Percentiles rank a stretch among this genome's conserved stretches.
These are phyloP conservation scores for Cetoscarus ocellatus DNA, from an alignment of 2,797 vertebrate genomes.

Conservation along the genomic window DNA sequence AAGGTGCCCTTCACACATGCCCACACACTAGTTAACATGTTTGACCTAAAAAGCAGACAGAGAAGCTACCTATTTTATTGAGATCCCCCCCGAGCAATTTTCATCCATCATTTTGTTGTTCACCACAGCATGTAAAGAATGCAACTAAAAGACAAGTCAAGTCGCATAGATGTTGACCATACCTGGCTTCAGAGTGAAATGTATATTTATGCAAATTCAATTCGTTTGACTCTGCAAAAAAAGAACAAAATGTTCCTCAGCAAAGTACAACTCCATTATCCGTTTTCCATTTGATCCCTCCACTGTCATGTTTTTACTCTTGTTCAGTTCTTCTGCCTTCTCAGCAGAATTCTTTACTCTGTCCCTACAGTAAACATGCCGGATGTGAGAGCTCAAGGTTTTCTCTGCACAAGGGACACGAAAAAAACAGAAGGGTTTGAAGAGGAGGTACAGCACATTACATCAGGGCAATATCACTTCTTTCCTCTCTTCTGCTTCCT, in stretches of 20 bases:
- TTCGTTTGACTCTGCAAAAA: neutral
- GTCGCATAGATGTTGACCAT: conserved; percentile 1
- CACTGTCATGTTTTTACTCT: conserved; percentile 19
- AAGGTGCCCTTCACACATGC: conserved; percentile 81
- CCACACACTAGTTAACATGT: conserved; percentile 20
- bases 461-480: conserved; percentile 19
- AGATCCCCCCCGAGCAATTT: conserved; percentile 36
- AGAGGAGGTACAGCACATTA: conserved; percentile 26
- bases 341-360: conserved; percentile 19
- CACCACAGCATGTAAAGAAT: conserved; percentile 35
- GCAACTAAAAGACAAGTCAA: conserved; percentile 23
- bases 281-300: conserved; percentile 29
- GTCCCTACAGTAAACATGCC: conserved; percentile 19
- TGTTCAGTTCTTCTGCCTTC: conserved; percentile 23
- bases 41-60: conserved; percentile 7
- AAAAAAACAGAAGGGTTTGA: conserved; percentile 2
- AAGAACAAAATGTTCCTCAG: conserved; percentile 2
- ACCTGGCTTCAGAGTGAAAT: conserved; percentile 13
- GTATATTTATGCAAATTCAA: conserved; percentile 8
- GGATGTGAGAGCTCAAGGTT: conserved; percentile 26
- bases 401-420: conserved; percentile 20
- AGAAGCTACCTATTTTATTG: conserved; percentile 34
- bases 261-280: conserved; percentile 5
- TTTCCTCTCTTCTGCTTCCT: neutral
- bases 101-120: conserved; percentile 37